Conservation (phyloP, 2,113 vertebrate genomes). For the Steatornis caripensis region DNA sequence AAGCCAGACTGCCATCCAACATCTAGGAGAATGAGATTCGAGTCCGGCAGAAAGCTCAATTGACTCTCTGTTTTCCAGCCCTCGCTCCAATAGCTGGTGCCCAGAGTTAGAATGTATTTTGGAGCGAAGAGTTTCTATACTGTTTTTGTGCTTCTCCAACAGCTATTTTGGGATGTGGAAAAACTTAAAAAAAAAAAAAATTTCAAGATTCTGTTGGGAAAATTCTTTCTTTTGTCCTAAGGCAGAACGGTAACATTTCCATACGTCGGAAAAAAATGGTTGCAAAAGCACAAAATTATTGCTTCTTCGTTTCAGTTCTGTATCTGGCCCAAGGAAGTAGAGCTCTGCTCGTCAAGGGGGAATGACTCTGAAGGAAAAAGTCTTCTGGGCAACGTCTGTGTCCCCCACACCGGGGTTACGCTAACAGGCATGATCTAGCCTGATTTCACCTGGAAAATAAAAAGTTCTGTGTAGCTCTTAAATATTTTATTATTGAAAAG, state of each 20-base stretch:
- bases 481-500: conserved; percentile 49
- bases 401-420: background rate
- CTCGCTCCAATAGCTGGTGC: background rate
- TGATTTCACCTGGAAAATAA: background rate
- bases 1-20: background rate
- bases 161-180: background rate
- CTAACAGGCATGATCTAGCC: background rate
- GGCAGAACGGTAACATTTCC: background rate
- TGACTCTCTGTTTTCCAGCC: background rate
- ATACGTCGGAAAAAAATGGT: background rate
- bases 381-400: background rate
- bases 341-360: background rate
- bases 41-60: background rate
- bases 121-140: background rate
- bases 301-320: background rate
- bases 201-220: background rate
- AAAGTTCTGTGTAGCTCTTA: conserved; percentile 1
- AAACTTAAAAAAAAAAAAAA: background rate
- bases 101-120: background rate
- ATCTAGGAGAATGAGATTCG: background rate
- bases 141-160: background rate
- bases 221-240: background rate
- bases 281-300: background rate
- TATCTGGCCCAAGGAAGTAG: background rate
- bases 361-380: background rate